These are phyloP conservation scores for Aphaenogaster ashmeadi DNA, from an alignment of 1,140 invertebrate genomes.

Conservation along the genomic window DNA sequence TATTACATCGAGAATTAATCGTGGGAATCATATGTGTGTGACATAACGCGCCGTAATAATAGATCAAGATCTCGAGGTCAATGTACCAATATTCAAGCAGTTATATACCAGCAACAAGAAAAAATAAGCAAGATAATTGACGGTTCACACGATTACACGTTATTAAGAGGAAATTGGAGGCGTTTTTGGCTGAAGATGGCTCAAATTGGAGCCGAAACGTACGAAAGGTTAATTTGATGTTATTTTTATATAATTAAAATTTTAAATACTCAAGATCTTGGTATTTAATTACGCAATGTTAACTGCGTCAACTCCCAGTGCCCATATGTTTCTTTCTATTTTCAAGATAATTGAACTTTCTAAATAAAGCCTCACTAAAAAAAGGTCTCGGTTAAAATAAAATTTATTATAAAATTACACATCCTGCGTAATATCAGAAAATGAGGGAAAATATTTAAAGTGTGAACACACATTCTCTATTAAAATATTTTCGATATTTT, in stretches of 20 bases:
- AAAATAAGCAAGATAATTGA: background rate
- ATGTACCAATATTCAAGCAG: constrained; percentile 16
- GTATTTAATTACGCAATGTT: no score
- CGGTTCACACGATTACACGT: no score
- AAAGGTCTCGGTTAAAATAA: background rate
- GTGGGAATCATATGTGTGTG: background rate
- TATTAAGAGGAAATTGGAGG: no score
- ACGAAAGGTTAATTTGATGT: no score
- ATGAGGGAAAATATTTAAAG: background rate
- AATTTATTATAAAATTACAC: background rate
- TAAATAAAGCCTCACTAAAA: background rate
- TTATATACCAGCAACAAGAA: background rate
- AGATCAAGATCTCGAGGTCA: constrained; percentile 18
- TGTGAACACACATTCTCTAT: background rate
- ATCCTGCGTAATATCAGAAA: background rate
- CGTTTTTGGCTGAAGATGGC: no score
- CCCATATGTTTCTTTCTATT: no score
- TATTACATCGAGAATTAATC: constrained; percentile 1
- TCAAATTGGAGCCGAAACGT: no score
- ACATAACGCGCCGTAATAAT: constrained; percentile 15
- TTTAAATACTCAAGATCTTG: no score
- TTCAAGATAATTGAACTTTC: background rate
- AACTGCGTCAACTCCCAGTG: no score
- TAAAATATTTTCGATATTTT: background rate
- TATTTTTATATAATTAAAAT: no score